A percentile compares a stretch with the other conserved stretches of the same genome.
Conservation (phyloP, 2,113 vertebrate genomes). For the Gymnogyps californianus region DNA sequence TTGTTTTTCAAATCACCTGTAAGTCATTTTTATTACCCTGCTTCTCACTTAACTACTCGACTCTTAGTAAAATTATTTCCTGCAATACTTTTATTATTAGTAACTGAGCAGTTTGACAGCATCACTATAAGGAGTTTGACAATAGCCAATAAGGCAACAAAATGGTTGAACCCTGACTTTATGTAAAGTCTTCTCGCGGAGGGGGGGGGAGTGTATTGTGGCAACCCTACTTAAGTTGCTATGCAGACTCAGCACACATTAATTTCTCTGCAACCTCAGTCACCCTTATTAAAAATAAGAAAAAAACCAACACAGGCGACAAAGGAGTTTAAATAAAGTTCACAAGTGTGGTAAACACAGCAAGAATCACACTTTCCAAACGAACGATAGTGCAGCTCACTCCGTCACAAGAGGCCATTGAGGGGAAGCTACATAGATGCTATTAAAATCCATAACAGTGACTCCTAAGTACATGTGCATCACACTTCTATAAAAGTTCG, state of each 20-base stretch:
- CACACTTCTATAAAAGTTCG: conserved; percentile 71
- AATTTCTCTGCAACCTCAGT: conserved; percentile 90
- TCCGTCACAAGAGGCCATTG: conserved; percentile 80
- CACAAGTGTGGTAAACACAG: conserved; percentile 86
- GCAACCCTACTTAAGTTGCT: conserved; percentile 91
- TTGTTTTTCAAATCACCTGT: background rate
- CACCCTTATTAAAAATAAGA: conserved; percentile 85
- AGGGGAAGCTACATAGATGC: conserved; percentile 81
- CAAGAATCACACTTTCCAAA: conserved; percentile 86
- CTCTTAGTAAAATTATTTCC: conserved; percentile 48
- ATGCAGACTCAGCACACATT: conserved; percentile 91
- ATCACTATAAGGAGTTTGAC: background rate
- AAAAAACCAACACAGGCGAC: conserved; percentile 81
- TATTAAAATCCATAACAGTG: conserved; percentile 81
- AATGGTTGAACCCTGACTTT: conserved; percentile 1
- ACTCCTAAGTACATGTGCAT: conserved; percentile 76
- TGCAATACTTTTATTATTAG: conserved; percentile 14
- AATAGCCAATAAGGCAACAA: background rate
- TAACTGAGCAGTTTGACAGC: conserved; percentile 6
- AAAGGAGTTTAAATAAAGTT: conserved; percentile 81
- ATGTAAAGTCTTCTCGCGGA: background rate
- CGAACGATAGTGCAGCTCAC: conserved; percentile 80
- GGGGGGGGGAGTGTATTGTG: conserved; percentile 74
- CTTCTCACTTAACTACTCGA: background rate
- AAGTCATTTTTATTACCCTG: background rate